Evolutionary conservation across 2,888 invertebrate genomes (phyloP).

Genomic region (Tetheella fluctuosa): DNA sequence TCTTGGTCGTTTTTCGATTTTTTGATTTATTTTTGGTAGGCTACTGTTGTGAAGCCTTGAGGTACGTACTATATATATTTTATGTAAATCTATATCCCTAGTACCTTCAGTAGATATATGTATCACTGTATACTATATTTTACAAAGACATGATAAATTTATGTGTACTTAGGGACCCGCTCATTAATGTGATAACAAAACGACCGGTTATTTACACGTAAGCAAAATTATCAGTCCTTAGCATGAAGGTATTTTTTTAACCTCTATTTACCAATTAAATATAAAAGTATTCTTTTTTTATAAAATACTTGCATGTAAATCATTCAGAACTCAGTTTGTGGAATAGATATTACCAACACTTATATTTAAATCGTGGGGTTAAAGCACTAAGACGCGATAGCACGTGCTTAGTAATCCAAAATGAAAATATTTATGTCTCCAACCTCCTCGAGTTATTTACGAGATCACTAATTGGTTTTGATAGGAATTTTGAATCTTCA

Average conservation of each 20-base stretch:
- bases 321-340: not conserved
- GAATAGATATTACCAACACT: not conserved
- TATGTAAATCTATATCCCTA: not conserved
- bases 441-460: conserved; percentile 54
- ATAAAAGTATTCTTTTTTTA: no score
- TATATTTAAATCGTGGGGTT: not conserved
- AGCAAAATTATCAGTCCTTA: no score
- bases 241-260: no score
- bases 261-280: no score
- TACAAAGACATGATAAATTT: not conserved
- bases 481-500: conserved; percentile 44
- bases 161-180: not conserved
- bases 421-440: conserved; percentile 53
- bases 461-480: conserved; percentile 50
- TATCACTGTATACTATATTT: not conserved
- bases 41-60: conserved; percentile 14
- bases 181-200: not conserved
- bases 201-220: not conserved
- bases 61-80: conserved; percentile 8
- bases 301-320: no score
- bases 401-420: conserved; percentile 29
- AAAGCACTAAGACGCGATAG: not conserved
- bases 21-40: not conserved
- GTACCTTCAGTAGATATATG: not conserved
- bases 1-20: conserved; percentile 64